These are phyloP conservation scores for Nasonia giraulti DNA, from an alignment of 1,140 invertebrate genomes.

Conservation along the genomic window DNA sequence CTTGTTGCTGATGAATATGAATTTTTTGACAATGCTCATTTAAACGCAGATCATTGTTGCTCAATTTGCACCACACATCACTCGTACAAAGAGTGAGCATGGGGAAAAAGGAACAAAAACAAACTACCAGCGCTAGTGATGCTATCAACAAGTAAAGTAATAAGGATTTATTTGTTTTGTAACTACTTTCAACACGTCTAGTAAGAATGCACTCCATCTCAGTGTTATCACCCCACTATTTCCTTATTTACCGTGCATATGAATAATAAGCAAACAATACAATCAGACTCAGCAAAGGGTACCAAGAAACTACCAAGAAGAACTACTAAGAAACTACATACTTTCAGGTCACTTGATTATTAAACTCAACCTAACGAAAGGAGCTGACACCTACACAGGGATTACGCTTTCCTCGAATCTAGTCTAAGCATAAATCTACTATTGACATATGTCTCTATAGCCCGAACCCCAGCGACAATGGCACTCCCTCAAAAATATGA, in stretches of 20 bases:
- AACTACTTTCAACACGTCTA: neutral
- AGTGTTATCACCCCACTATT: neutral
- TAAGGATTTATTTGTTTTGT: neutral
- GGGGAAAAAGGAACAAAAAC: neutral
- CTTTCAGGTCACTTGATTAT: neutral
- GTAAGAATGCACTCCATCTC: neutral
- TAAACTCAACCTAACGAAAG: neutral
- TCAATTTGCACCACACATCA: neutral
- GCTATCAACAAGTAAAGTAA: neutral
- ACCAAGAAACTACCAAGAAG: neutral
- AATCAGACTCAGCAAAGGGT: neutral
- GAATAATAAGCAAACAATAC: neutral
- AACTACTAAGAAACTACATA: neutral
- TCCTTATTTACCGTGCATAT: neutral
- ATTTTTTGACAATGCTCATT: neutral
- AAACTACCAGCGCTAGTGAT: neutral
- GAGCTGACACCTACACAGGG: neutral
- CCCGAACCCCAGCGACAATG: too few relatives aligned
- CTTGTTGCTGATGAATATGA: neutral
- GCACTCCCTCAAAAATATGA: neutral
- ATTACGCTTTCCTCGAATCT: neutral
- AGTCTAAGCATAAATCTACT: too few relatives aligned
- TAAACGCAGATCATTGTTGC: slow-evolving; percentile 1
- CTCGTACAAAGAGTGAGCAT: neutral
- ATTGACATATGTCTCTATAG: too few relatives aligned